These are phyloP conservation scores for Tiliqua scincoides DNA, from an alignment of 2,113 vertebrate species.

Conservation along the genomic window DNA sequence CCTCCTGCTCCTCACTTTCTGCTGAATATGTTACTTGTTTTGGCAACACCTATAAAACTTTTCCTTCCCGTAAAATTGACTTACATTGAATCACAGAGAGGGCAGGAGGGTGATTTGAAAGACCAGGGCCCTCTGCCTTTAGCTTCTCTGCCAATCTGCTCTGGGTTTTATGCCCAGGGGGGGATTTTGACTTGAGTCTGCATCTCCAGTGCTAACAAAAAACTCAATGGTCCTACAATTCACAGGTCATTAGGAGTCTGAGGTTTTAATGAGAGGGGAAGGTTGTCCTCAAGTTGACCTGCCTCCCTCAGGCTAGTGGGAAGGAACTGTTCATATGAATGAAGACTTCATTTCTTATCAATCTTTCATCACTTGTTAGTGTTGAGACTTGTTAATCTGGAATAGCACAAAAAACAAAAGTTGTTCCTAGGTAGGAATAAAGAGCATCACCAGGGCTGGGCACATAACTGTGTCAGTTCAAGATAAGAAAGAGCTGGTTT, in stretches of 20 bases:
- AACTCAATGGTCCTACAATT: background rate
- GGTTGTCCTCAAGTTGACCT: background rate
- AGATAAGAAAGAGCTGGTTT: background rate
- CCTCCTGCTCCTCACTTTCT: too few relatives aligned
- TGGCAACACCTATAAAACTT: too few relatives aligned
- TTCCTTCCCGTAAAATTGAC: too few relatives aligned
- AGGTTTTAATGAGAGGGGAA: background rate
- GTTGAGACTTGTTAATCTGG: background rate
- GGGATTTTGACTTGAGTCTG: background rate
- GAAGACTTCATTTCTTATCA: background rate
- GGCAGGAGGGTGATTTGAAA: background rate
- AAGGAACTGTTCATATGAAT: background rate
- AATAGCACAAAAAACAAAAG: background rate
- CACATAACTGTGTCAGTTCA: background rate
- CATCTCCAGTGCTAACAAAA: background rate
- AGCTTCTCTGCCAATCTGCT: background rate
- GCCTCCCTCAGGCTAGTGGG: background rate
- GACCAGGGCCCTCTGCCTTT: background rate
- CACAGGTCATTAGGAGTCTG: background rate
- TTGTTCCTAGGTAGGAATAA: background rate
- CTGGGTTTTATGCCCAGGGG: background rate
- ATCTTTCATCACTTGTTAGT: background rate
- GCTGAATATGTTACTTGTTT: too few relatives aligned
- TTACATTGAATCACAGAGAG: background rate
- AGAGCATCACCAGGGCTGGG: background rate